Evolutionary conservation across 2,113 vertebrate species (phyloP), one percentile per base, ranked within the genome.

Genomic region (Epinephelus fuscoguttatus): DNA sequence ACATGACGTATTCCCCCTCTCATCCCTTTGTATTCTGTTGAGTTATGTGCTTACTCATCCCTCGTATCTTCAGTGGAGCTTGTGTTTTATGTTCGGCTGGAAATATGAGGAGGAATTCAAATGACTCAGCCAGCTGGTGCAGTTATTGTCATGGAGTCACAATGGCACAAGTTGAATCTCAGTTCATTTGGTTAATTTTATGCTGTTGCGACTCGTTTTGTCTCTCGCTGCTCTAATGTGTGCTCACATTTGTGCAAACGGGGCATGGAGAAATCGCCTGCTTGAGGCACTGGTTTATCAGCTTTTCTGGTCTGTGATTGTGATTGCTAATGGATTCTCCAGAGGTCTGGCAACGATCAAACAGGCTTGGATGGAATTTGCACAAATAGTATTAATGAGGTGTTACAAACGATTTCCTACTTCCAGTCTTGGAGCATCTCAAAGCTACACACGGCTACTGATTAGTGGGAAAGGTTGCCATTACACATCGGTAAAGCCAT

Each of bases 281-380:
- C 89, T 84, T 3, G 23, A 70, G 74, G 71, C 81, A 1, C 59
- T 57, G 55, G 60, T 83, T 90, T 86, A 84, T 89, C 80, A 75
- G 84, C 81, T 83, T 78, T 55, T 37, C 67, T 77, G 45, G 30
- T 82, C 74, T 70, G 56, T 81, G 80, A 85, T 81, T 83, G 80
- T 76, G 71, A 82, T 88, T 76, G 79, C 72, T 72, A 90, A 89
- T 85, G 70, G 83, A 81, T 86, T 81, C 72, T 90, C 59, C 49
- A 69, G 56, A 69, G 64, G 40, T 88, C 74, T 74, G 72, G 70
- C 37, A 23, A 74, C 70, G 40, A 73, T 69, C 78, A 83, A 71
- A 68, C 49, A 27, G 42, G 47, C 70, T 64, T 17, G 50, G 25
- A 30, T 76, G 42, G 60, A 70, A 84, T 81, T 75, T 76, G 75